phyloP scores from a whole-genome alignment of 2,113 vertebrate genomes.

The Microtus ochrogaster region DNA sequence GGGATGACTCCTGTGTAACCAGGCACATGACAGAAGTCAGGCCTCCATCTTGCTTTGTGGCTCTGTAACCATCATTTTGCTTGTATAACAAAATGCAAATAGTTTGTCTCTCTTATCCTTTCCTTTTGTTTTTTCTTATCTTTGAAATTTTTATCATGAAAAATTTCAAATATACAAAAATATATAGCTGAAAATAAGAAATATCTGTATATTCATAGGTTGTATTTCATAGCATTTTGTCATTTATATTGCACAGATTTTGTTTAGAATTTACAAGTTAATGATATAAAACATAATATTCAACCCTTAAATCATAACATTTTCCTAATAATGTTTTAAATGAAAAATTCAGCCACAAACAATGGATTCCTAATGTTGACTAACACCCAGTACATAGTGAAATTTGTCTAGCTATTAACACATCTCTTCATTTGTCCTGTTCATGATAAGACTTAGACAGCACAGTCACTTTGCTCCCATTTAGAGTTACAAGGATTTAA shows the following conservation, averaged over 20 bases:
- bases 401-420: not conserved
- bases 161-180: conserved; percentile 20
- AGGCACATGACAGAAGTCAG: not conserved
- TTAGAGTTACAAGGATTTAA: not conserved
- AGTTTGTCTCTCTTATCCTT: not conserved
- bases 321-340: not conserved
- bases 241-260: not conserved
- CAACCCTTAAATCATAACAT: not conserved
- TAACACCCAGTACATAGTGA: not conserved
- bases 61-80: not conserved
- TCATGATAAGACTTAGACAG: not conserved
- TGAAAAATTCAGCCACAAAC: not conserved
- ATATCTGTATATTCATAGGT: not conserved
- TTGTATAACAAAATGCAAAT: not conserved
- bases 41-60: not conserved
- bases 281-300: not conserved
- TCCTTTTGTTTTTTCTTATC: not conserved
- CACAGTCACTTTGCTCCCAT: not conserved
- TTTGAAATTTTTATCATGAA: conserved; percentile 22
- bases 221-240: not conserved
- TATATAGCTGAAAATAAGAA: conserved; percentile 20
- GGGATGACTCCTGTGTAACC: not conserved
- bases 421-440: not conserved
- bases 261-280: not conserved
- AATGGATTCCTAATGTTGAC: not conserved